These are phyloP conservation scores for Empidonax traillii DNA, from an alignment of 2,113 vertebrate species.

Conservation along the genomic window DNA sequence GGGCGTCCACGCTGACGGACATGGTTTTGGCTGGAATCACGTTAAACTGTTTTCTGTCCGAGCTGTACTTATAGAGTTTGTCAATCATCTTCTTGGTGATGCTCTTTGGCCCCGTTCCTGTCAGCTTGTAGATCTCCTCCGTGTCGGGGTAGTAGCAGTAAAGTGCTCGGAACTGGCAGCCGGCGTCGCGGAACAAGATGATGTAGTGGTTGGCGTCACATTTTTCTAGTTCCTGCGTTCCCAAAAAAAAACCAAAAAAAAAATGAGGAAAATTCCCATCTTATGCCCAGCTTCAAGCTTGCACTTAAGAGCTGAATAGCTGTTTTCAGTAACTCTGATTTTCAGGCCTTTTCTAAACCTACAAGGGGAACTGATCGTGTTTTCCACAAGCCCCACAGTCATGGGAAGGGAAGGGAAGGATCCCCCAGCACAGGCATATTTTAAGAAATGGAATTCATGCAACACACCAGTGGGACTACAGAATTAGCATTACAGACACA, in stretches of 20 bases:
- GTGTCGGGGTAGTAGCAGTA: constrained; percentile 90
- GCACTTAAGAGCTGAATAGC: not conserved
- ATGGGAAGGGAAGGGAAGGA: not conserved
- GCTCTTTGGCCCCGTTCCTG: constrained; percentile 86
- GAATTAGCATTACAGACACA: not conserved
- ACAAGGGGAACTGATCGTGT: rapidly evolving
- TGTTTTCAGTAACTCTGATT: rapidly evolving
- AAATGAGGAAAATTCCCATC: not conserved
- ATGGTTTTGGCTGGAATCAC: constrained; percentile 93
- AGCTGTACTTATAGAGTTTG: constrained; percentile 96
- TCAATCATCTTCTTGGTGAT: constrained; percentile 95
- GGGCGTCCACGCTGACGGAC: constrained; percentile 92
- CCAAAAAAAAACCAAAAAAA: not conserved
- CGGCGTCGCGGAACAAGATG: constrained; percentile 92
- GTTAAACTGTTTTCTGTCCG: constrained; percentile 95
- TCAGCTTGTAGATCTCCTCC: constrained; percentile 90
- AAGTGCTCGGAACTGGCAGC: constrained; percentile 92
- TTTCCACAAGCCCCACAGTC: not conserved
- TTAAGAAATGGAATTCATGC: not conserved
- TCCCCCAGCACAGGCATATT: rapidly evolving
- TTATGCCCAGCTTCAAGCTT: not conserved
- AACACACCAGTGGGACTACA: too few relatives aligned
- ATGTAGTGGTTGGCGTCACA: constrained; percentile 96
- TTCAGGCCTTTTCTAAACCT: not conserved
- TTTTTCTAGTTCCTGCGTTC: constrained; percentile 88